phyloP scores from a whole-genome alignment of 2,113 vertebrate genomes.

The Crotophaga sulcirostris region DNA sequence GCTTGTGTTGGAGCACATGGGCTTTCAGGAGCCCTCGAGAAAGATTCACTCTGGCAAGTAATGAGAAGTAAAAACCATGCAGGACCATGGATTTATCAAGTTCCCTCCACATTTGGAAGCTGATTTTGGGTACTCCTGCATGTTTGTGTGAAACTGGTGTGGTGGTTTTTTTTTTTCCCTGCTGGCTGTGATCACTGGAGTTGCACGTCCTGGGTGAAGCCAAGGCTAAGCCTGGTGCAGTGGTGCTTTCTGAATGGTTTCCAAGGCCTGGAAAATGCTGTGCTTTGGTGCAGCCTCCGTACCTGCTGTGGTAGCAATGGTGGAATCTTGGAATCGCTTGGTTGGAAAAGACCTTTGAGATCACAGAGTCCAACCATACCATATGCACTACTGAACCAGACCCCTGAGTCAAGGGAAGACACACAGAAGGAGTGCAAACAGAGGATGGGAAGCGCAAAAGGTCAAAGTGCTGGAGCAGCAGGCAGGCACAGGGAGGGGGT shows the following conservation, averaged over 20 bases:
- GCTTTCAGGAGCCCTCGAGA: background rate
- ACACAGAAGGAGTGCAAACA: background rate
- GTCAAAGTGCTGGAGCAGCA: background rate
- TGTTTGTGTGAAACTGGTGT: background rate
- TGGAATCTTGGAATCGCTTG: too few species aligned
- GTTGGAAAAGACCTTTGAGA: too few species aligned
- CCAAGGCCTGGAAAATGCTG: background rate
- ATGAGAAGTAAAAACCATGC: background rate
- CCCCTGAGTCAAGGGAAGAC: background rate
- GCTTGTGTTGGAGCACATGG: accelerated
- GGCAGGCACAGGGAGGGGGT: background rate
- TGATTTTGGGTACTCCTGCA: background rate
- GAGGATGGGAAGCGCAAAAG: background rate
- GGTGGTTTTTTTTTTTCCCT: background rate
- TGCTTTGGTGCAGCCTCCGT: background rate
- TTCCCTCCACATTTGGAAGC: background rate
- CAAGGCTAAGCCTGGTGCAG: background rate
- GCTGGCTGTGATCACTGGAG: background rate
- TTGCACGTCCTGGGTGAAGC: background rate
- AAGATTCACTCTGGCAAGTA: background rate
- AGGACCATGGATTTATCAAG: background rate
- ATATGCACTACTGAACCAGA: too few species aligned
- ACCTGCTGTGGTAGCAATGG: background rate
- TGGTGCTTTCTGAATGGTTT: background rate
- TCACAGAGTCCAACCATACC: too few species aligned